Conservation (phyloP, 2,113 vertebrate species). For the Tinamus guttatus region DNA sequence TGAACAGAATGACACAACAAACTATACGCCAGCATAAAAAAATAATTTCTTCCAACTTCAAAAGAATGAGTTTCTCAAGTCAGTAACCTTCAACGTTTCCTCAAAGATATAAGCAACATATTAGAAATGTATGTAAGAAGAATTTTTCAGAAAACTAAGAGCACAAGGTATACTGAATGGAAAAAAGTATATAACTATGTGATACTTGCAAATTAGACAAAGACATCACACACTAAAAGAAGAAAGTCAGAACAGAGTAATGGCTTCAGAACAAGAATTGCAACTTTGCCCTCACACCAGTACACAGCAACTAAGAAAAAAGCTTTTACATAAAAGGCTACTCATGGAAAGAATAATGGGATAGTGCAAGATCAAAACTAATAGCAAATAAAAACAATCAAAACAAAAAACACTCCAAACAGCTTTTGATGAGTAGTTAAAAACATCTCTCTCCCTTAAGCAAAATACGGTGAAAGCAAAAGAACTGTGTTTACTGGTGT, state of each 20-base stretch:
- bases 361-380: not conserved
- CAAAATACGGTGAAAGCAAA: not conserved
- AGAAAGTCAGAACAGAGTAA: not conserved
- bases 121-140: not conserved
- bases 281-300: not conserved
- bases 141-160: not conserved
- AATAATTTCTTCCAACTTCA: not conserved
- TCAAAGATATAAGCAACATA: not conserved
- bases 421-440: conserved; percentile 16
- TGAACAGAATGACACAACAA: not conserved
- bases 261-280: not conserved
- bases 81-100: not conserved
- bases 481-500: not conserved
- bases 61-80: not conserved
- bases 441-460: not conserved
- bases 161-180: not conserved
- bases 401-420: not conserved
- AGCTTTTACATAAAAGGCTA: conserved; percentile 11
- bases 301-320: not conserved
- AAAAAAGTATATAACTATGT: not conserved
- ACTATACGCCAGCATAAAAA: not conserved
- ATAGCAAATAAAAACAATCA: not conserved
- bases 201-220: not conserved
- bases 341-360: not conserved
- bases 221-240: not conserved